Evolutionary conservation across 1,140 invertebrate genomes (phyloP).

Genomic region (Eumeta japonica): DNA sequence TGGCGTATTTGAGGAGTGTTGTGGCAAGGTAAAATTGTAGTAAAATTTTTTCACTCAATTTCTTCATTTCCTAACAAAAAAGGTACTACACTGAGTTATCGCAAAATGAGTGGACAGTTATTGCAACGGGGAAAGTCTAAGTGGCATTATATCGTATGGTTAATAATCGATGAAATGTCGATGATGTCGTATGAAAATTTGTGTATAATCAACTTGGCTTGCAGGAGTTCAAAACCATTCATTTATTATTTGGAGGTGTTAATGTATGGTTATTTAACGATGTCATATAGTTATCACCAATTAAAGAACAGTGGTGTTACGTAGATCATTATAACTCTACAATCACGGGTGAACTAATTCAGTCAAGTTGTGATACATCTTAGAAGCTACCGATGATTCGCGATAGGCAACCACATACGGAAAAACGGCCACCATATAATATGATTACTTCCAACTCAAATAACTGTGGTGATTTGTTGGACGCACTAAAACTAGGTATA

Average conservation of each 20-base stretch:
- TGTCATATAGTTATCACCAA: slow-evolving; percentile 1
- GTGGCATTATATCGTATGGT: slow-evolving; percentile 5
- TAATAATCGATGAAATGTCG: slow-evolving; percentile 8
- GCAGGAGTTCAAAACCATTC: slow-evolving; percentile 6
- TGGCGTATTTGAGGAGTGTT: slow-evolving; percentile 1
- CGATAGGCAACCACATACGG: too few relatives aligned
- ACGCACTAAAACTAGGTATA: too few relatives aligned
- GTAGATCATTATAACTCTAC: too few relatives aligned
- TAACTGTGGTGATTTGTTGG: too few relatives aligned
- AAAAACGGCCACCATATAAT: too few relatives aligned
- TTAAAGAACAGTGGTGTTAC: too few relatives aligned
- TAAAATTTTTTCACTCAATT: slow-evolving; percentile 1
- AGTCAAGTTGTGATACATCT: too few relatives aligned
- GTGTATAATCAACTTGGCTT: slow-evolving; percentile 4
- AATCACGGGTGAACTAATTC: too few relatives aligned
- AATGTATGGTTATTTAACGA: slow-evolving; percentile 1
- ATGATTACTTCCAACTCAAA: too few relatives aligned
- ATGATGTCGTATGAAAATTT: slow-evolving; percentile 7
- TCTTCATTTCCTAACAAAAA: slow-evolving; percentile 5
- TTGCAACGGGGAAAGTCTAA: slow-evolving; percentile 1
- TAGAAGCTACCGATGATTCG: too few relatives aligned
- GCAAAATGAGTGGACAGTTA: slow-evolving; percentile 1
- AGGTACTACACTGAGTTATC: neutral
- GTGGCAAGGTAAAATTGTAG: slow-evolving; percentile 3
- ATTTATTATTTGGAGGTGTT: slow-evolving; percentile 5